Conservation (phyloP, 2,797 vertebrate genomes). For the Centropyge bicolor region DNA sequence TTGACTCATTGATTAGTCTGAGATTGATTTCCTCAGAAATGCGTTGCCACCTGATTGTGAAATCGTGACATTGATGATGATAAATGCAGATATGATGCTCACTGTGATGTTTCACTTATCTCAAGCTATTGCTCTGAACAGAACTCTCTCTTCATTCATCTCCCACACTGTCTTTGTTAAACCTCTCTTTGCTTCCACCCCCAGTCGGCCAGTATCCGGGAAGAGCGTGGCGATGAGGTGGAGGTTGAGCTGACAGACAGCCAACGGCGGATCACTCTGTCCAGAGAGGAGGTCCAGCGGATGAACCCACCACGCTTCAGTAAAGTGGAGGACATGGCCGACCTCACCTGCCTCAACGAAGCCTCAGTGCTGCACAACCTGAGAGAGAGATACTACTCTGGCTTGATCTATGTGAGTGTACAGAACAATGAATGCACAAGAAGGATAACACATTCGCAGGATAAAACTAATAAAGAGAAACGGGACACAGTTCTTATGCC, state of each 20-base stretch:
- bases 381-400: slow-evolving; percentile 93
- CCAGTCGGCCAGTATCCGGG: slow-evolving; percentile 89
- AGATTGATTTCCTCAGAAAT: not conserved
- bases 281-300: slow-evolving; percentile 92
- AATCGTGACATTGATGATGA: accelerated
- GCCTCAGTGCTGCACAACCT: slow-evolving; percentile 95
- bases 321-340: slow-evolving; percentile 96
- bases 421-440: not conserved
- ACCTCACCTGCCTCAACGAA: slow-evolving; percentile 95
- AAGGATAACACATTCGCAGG: not conserved
- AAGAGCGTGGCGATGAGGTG: slow-evolving; percentile 91
- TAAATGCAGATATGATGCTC: not conserved
- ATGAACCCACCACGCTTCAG: slow-evolving; percentile 97
- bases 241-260: slow-evolving; percentile 94
- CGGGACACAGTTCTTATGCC: not conserved
- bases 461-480: slow-evolving; percentile 2
- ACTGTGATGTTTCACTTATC: not conserved
- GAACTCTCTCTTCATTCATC: not conserved
- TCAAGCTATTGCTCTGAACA: not conserved
- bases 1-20: not conserved
- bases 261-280: slow-evolving; percentile 86
- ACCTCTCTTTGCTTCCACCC: not conserved
- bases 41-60: not conserved
- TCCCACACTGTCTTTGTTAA: not conserved
- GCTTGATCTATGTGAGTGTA: slow-evolving; percentile 93